Evolutionary conservation across 2,797 vertebrate species (phyloP), one percentile per base, ranked within the genome.

Genomic region (Ciconia nigra): DNA sequence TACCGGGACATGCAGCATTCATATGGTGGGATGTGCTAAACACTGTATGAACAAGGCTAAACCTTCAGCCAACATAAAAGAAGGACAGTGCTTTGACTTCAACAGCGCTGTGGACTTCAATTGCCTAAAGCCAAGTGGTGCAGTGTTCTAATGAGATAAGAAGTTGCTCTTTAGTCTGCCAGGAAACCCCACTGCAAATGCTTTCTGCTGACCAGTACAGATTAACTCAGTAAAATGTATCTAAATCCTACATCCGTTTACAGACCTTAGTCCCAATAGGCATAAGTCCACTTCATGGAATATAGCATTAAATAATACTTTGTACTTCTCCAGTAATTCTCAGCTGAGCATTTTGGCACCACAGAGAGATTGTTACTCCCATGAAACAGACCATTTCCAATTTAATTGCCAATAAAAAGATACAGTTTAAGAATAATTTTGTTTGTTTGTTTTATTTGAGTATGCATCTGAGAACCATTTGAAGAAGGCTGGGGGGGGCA

Each of bases 191-290:
- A 62, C 47, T 55, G 69, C 35, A 83, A 94, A 79, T 15, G 21
- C 25, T 81, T 95, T 82, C 83, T 79, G 54, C 93, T 90, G 89
- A 90, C 82, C 84, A 86, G 82, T 29, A 37, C 37, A 88, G 89
- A 94, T 95, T 91, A 94, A 93, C 54, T 90, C 42, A 90, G 44
- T 51, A 81, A 93, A 93, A 81, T 13, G 7, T 71, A 91, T 70
- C 42, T 94, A 93, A 93, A 95, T 86, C 87, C 77, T 44, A 77
- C 77, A 90, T 73, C 70, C 2, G 0, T 76, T 95, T 82, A 80
- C 25, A 15, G 69, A 66, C 79, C 54, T 63, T 35, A 47, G n/a
- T 63, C 66, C 80, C 70, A 70, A 15, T 4, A 79, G 70, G 47
- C 24, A 0, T 33, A 86, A 89, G 15, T 41, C n/a, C 70, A 62